Evolutionary conservation across 2,797 vertebrate species (phyloP).

Genomic region (Peromyscus melanophrys): DNA sequence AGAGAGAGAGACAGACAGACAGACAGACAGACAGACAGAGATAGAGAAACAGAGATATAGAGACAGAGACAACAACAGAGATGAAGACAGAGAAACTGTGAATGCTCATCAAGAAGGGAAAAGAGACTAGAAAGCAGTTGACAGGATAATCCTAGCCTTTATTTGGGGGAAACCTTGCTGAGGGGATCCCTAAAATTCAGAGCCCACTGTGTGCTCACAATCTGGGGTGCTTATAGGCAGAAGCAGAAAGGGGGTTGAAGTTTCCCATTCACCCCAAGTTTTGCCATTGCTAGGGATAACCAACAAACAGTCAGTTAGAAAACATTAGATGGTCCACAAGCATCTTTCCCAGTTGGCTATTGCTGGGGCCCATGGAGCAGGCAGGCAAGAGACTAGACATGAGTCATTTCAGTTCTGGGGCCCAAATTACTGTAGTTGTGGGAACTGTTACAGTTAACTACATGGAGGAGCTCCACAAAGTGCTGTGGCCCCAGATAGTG

Average conservation of each 20-base stretch:
- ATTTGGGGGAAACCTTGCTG: background rate
- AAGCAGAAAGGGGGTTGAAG: background rate
- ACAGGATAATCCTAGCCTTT: background rate
- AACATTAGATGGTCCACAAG: too few species aligned
- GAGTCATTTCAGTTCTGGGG: background rate
- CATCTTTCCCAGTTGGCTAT: background rate
- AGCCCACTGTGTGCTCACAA: background rate
- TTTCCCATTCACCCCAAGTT: background rate
- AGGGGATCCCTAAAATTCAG: background rate
- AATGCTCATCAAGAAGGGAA: background rate
- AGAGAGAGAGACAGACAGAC: background rate
- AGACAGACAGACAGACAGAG: background rate
- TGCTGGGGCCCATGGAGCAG: too few species aligned
- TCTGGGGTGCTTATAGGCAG: background rate
- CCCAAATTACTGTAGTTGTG: background rate
- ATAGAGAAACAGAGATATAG: background rate
- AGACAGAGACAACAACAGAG: background rate
- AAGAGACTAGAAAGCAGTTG: background rate
- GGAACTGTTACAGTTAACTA: background rate
- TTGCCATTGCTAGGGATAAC: background rate
- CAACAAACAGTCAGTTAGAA: background rate
- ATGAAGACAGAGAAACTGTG: background rate
- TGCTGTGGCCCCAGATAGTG: background rate
- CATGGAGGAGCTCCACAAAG: background rate
- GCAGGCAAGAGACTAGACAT: background rate